Conservation (phyloP, 2,113 vertebrate species). For the Hipposideros armiger region DNA sequence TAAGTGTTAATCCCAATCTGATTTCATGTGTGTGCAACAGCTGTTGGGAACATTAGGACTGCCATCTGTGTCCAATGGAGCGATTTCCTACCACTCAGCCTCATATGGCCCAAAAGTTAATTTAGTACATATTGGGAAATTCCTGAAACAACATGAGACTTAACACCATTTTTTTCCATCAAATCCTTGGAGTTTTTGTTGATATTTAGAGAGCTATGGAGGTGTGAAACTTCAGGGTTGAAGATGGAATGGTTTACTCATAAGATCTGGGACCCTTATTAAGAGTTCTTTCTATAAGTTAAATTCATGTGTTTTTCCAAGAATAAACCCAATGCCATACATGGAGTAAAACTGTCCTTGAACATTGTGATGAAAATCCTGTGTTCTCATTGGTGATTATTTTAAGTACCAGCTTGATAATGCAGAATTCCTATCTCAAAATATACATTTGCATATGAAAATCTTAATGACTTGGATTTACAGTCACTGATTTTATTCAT, state of each 20-base stretch:
- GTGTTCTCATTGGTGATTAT: background rate
- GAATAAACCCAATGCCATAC: conserved; percentile 1
- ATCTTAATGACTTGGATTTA: background rate
- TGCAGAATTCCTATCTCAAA: background rate
- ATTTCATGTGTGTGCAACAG: conserved; percentile 88
- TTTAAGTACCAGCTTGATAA: background rate
- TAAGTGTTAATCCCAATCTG: conserved; percentile 87
- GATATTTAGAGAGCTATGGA: conserved; percentile 81
- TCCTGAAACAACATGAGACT: conserved; percentile 90
- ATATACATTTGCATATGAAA: background rate
- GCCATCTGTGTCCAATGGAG: conserved; percentile 85
- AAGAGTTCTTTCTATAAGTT: conserved; percentile 75
- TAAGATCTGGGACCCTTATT: conserved; percentile 84
- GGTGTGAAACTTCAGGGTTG: conserved; percentile 85
- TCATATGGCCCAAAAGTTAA: conserved; percentile 87
- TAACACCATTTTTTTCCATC: conserved; percentile 89
- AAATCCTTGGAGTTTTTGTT: conserved; percentile 86
- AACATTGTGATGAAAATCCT: background rate
- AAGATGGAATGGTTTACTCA: conserved; percentile 86
- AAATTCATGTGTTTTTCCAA: conserved; percentile 69
- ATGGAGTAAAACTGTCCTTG: background rate
- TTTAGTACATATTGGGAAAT: conserved; percentile 90
- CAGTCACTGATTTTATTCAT: background rate
- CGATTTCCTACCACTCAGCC: conserved; percentile 81
- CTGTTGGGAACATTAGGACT: conserved; percentile 88